A percentile compares a stretch with the other conserved stretches of the same genome.
phyloP scores from a whole-genome alignment of 2,888 invertebrate genomes.

The Ceraclea dissimilis region DNA sequence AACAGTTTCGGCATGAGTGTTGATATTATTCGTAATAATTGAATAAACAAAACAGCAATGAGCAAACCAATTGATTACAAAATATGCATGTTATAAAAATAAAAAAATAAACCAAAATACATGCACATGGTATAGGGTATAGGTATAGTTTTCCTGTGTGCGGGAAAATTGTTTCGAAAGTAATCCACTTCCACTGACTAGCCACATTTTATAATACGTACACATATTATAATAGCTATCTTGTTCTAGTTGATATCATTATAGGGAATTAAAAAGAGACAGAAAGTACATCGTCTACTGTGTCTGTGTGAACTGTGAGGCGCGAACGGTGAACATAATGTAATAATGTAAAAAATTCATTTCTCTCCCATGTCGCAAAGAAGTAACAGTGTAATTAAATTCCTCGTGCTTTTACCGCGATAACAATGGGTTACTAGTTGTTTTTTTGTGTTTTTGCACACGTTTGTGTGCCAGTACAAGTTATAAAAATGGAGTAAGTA shows the following conservation, averaged over 20 bases:
- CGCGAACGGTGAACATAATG: background rate
- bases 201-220: no score
- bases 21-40: no score
- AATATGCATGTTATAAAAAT: no score
- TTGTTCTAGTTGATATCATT: background rate
- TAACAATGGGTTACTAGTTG: conserved; percentile 71
- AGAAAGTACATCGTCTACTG: background rate
- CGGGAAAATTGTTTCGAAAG: no score
- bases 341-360: conserved; percentile 6
- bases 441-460: conserved; percentile 52
- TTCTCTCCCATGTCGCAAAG: conserved; percentile 19
- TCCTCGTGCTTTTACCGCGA: conserved; percentile 45
- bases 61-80: no score
- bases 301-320: background rate
- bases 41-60: no score
- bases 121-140: no score
- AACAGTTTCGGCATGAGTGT: no score
- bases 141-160: no score
- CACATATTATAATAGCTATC: background rate
- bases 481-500: conserved; percentile 63
- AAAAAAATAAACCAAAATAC: no score
- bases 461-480: conserved; percentile 62
- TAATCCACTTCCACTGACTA: no score
- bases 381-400: conserved; percentile 33
- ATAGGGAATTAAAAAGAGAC: background rate